Base-by-base conservation (phyloP, 2,113 vertebrate species). In the Vimba vimba region DNA sequence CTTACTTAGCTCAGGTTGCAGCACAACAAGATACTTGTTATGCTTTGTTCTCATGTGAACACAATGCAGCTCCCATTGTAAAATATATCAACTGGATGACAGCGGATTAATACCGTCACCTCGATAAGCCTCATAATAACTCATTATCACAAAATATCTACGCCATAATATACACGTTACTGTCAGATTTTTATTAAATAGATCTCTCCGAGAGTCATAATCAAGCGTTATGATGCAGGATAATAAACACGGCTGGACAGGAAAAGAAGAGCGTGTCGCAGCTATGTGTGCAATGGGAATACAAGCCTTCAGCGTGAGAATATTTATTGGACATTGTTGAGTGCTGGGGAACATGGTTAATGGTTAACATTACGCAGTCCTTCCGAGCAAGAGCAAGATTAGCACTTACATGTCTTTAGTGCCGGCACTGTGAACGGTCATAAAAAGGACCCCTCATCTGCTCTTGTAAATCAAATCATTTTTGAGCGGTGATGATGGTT, bases 381-480 rank as follows among this genome's bases (percentile, higher is more conserved):
- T 86, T 81, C 64, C 36, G 36, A 82, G 89, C 55, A 79, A 62
- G 27, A 47, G 83, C 80, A 86, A 85, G 85, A 90, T 88, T 90
- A 90, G 79, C 79, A 71, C 87, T 85, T 86, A 36, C 64, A 74
- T 79, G 88, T 84, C 78, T 80, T 84, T 87, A 84, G 73, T 77
- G 62, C 25, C 80, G 77, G 52, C 76, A 66, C 13, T 39, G 69
- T 19, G 50, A 83, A 83, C 13, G 62, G 71, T 59, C 78, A 64
- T 88, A 87, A 52, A 86, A 66, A 77, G 79, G 79, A 87, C 64
- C 55, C 74, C 81, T 76, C 23, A 11, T 81, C 79, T 45, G 45
- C 43, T 84, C 74, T 62, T 59, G 78, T 85, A 88, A 91, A 90
- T 87, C 86, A 92, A 91, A 93, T 86, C 68, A 73, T 81, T 86